phyloP scores from a whole-genome alignment of 2,797 vertebrate species.

The Ptychadena robeensis region DNA sequence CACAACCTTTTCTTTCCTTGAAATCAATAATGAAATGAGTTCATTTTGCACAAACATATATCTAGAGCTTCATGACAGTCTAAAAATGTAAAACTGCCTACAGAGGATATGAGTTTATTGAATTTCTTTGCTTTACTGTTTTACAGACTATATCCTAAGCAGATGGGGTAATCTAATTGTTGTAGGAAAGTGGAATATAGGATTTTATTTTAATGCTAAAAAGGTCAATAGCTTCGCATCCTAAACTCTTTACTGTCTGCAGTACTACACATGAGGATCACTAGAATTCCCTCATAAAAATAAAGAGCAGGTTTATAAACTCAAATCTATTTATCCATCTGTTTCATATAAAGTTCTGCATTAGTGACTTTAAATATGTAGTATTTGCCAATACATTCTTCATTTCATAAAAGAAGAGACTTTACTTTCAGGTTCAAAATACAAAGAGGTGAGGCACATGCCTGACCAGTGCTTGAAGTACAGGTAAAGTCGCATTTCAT shows the following conservation, averaged over 20 bases:
- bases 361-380: slow-evolving; percentile 69
- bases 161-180: slow-evolving; percentile 75
- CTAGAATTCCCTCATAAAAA: slow-evolving; percentile 75
- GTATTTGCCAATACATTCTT: slow-evolving; percentile 71
- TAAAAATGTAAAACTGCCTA: slow-evolving; percentile 74
- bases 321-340: slow-evolving; percentile 76
- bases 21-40: slow-evolving; percentile 73
- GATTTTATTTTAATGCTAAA: slow-evolving; percentile 80
- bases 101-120: slow-evolving; percentile 73
- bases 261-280: slow-evolving; percentile 68
- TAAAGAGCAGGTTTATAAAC: slow-evolving; percentile 72
- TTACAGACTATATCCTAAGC: slow-evolving; percentile 73
- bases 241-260: slow-evolving; percentile 74
- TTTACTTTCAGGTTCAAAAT: slow-evolving; percentile 11
- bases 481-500: no score
- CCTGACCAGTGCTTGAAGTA: no score
- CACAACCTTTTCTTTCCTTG: slow-evolving; percentile 62
- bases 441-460: neutral
- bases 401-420: slow-evolving; percentile 64
- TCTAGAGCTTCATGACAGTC: slow-evolving; percentile 68
- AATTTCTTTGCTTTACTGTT: slow-evolving; percentile 74
- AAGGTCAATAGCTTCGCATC: slow-evolving; percentile 74
- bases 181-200: slow-evolving; percentile 73
- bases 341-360: slow-evolving; percentile 71
- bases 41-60: slow-evolving; percentile 73